These are phyloP conservation scores for Babylonia areolata DNA, from an alignment of 1,140 invertebrate genomes.

Conservation along the genomic window DNA sequence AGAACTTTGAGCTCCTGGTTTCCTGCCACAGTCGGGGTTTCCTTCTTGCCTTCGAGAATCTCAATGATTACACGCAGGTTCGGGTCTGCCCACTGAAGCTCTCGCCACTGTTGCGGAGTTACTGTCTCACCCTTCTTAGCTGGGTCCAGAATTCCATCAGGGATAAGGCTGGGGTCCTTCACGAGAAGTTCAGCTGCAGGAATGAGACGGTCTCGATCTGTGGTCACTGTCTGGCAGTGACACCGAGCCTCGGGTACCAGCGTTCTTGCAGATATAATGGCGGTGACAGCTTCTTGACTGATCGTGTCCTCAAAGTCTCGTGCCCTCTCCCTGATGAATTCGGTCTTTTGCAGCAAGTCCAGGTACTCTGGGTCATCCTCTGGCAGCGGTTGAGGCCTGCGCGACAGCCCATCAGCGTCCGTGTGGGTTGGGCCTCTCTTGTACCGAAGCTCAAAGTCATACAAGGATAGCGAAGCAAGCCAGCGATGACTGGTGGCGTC, in stretches of 20 bases:
- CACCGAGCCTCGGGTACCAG: not conserved
- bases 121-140: no score
- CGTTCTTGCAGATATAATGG: not conserved
- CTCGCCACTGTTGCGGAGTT: not conserved
- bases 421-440: conserved; percentile 25
- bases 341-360: not conserved
- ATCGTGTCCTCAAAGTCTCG: not conserved
- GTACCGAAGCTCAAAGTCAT: conserved; percentile 36
- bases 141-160: no score
- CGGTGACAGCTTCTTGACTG: not conserved
- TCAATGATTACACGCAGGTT: not conserved
- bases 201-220: not conserved
- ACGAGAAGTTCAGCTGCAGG: not conserved
- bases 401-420: conserved; percentile 36
- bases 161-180: no score
- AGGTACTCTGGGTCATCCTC: conserved; percentile 15
- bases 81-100: not conserved
- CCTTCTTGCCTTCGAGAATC: not conserved
- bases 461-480: conserved; percentile 34
- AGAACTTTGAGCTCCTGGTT: not conserved
- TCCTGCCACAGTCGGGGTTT: no score
- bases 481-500: conserved; percentile 41
- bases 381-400: not conserved
- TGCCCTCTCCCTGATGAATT: not conserved
- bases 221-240: no score